These are phyloP conservation scores for Drosophila koepferae DNA, from an alignment of 2,888 invertebrate species.

Conservation along the genomic window DNA sequence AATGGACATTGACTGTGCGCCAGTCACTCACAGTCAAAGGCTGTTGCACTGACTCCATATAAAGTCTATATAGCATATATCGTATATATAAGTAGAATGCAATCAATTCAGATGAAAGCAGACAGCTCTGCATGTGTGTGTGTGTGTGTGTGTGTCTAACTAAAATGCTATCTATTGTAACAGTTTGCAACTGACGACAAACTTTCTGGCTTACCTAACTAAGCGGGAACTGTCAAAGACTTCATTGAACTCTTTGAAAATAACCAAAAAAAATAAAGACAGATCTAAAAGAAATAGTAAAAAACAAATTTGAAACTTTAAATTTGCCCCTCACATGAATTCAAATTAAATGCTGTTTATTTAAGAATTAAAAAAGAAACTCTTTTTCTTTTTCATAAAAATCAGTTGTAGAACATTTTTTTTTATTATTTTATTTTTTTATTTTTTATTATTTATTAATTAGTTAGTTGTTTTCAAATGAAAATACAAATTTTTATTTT, in stretches of 20 bases:
- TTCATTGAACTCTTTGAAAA: slow-evolving; percentile 3
- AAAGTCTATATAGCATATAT: neutral
- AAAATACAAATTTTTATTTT: no score
- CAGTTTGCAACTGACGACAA: slow-evolving; percentile 17
- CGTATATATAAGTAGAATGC: neutral
- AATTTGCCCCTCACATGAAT: neutral
- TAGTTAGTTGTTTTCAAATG: no score
- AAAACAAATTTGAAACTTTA: neutral
- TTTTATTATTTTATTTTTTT: no score
- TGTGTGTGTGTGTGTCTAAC: slow-evolving; percentile 11
- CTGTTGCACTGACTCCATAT: slow-evolving; percentile 8
- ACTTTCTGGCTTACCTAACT: slow-evolving; percentile 9
- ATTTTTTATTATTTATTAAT: no score
- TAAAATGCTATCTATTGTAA: slow-evolving; percentile 11
- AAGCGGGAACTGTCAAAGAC: neutral
- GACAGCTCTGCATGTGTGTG: neutral
- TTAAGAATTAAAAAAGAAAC: no score
- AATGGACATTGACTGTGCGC: slow-evolving; percentile 6
- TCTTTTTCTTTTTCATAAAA: no score
- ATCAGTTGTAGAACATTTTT: no score
- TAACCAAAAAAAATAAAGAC: neutral
- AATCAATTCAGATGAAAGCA: slow-evolving; percentile 27
- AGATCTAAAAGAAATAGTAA: neutral
- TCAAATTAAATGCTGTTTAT: neutral
- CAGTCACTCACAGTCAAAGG: slow-evolving; percentile 19